A percentile compares a stretch with the other conserved stretches of the same genome.
Evolutionary conservation across 2,797 vertebrate genomes (phyloP).

Genomic region (Crocidura indochinensis): DNA sequence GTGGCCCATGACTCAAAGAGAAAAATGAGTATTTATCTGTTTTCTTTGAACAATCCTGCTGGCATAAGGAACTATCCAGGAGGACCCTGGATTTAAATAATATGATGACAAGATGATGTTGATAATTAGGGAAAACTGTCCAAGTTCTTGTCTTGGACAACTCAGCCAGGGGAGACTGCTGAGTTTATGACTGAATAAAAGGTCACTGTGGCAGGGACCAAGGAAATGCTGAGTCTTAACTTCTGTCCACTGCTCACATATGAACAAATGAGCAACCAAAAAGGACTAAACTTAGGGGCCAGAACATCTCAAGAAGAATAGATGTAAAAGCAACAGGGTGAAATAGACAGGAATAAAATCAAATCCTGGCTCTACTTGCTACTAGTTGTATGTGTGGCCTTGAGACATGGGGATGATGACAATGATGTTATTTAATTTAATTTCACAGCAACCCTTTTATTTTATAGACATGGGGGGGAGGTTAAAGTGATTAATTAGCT

Average conservation of each 20-base stretch:
- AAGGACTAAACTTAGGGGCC: not conserved
- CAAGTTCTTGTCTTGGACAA: not conserved
- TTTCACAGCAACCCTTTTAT: constrained; percentile 35
- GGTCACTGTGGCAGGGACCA: not conserved
- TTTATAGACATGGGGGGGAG: constrained; percentile 43
- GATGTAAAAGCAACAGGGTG: not conserved
- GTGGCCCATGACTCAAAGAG: not conserved
- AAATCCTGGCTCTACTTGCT: not conserved
- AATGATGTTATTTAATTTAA: not conserved
- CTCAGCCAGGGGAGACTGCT: not conserved
- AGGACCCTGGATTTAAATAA: not conserved
- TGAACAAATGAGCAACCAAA: not conserved
- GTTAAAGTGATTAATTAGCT: not conserved
- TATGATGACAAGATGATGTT: not conserved
- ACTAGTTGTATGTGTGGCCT: not conserved
- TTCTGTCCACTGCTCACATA: not conserved
- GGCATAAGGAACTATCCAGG: not conserved
- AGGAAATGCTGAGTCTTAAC: not conserved
- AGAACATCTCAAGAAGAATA: constrained; percentile 14
- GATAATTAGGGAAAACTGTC: not conserved
- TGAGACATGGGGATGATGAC: not conserved
- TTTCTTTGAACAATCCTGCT: not conserved
- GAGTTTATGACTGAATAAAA: not conserved
- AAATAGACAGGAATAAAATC: not conserved
- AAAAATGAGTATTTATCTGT: not conserved